phyloP scores from a whole-genome alignment of 2,797 vertebrate genomes.

The Sarcoramphus papa region DNA sequence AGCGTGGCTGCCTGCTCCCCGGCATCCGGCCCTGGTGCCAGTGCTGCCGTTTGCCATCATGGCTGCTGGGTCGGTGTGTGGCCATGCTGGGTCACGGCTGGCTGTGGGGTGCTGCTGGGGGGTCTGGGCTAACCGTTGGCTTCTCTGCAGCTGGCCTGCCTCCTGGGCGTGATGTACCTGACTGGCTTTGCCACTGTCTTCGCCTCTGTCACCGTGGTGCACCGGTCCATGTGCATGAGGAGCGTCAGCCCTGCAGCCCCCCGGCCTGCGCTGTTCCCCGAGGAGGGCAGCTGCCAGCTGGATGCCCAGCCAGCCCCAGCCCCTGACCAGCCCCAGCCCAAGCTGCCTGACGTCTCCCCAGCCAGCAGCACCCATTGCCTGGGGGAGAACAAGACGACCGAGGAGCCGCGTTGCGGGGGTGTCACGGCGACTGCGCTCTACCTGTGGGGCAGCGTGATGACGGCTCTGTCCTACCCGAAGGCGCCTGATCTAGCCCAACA shows the following conservation, averaged over 20 bases:
- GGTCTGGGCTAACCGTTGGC: not conserved
- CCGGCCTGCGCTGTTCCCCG: not conserved
- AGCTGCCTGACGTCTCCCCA: not conserved
- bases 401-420: not conserved
- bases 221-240: conserved; percentile 78
- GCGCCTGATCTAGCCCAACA: not conserved
- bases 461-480: conserved; percentile 68
- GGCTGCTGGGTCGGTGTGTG: rapidly evolving
- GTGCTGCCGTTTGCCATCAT: rapidly evolving
- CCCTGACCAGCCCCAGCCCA: not conserved
- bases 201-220: conserved; percentile 78
- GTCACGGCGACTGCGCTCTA: conserved; percentile 71
- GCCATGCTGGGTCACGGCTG: not conserved
- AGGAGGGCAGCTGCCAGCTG: not conserved
- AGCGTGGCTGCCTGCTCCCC: not conserved
- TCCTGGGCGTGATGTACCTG: conserved; percentile 89
- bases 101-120: not conserved
- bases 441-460: conserved; percentile 81
- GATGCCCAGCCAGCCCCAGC: conserved; percentile 29
- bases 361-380: conserved; percentile 37
- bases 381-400: conserved; percentile 69
- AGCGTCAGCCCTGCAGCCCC: not conserved
- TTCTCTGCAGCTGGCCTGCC: conserved; percentile 83
- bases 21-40: rapidly evolving
- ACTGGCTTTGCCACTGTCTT: conserved; percentile 87